These are phyloP conservation scores for Boloria euphrosyne DNA, from an alignment of 2,888 invertebrate species.

Conservation along the genomic window DNA sequence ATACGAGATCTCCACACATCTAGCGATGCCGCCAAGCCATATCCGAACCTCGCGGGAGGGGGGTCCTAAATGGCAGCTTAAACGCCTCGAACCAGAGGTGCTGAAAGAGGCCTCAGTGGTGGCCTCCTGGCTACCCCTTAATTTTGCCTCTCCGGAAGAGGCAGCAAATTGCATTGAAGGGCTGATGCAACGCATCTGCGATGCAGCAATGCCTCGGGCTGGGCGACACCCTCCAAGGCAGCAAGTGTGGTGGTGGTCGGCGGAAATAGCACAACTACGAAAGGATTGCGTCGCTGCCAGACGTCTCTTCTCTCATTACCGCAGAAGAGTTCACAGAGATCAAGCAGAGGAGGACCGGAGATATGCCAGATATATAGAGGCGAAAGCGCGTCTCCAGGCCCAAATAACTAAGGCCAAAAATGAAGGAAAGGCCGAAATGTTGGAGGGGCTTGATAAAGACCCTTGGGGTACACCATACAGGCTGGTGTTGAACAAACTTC, in stretches of 20 bases:
- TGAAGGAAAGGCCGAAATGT: neutral
- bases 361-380: neutral
- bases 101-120: too few relatives aligned
- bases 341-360: slow-evolving; percentile 10
- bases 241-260: slow-evolving; percentile 5
- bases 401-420: too few relatives aligned
- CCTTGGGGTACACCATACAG: too few relatives aligned
- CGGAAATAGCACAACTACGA: neutral
- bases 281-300: neutral
- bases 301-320: slow-evolving; percentile 2
- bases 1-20: too few relatives aligned
- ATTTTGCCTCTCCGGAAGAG: neutral
- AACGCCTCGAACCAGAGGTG: too few relatives aligned
- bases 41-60: neutral
- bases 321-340: neutral
- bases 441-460: too few relatives aligned
- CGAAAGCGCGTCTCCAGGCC: neutral
- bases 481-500: too few relatives aligned
- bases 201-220: neutral
- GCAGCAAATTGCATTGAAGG: neutral
- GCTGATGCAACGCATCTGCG: neutral
- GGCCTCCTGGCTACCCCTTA: neutral
- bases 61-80: neutral
- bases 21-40: too few relatives aligned
- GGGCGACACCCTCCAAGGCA: neutral